These are phyloP conservation scores for Drosophila nigricruria DNA, from an alignment of 2,888 invertebrate genomes.

Conservation along the genomic window DNA sequence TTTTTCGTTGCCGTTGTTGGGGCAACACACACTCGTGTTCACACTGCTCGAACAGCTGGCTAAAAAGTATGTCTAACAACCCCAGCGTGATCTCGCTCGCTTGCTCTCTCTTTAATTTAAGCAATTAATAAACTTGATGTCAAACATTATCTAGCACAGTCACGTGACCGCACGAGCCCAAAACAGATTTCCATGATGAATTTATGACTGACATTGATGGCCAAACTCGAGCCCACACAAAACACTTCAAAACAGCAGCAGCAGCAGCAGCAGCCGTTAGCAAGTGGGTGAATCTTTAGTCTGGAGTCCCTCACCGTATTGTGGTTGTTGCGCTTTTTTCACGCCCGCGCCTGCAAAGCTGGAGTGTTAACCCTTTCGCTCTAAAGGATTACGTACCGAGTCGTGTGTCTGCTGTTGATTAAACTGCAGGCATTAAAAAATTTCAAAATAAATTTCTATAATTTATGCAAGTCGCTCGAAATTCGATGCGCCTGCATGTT, in stretches of 20 bases:
- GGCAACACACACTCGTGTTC: conserved; percentile 46
- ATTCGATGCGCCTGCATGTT: conserved; percentile 76
- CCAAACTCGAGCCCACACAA: conserved; percentile 11
- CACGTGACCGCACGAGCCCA: conserved; percentile 79
- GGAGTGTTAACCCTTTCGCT: conserved; percentile 67
- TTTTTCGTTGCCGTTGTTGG: conserved; percentile 61
- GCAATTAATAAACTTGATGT: conserved; percentile 75
- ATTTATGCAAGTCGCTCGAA: conserved; percentile 73
- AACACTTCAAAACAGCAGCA: conserved; percentile 64
- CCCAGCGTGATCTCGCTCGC: conserved; percentile 35
- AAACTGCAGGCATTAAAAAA: conserved; percentile 59
- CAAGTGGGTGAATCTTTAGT: conserved; percentile 42
- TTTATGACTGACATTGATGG: conserved; percentile 82
- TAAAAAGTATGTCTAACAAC: conserved; percentile 20
- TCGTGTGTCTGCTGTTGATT: conserved; percentile 76
- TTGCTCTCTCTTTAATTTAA: conserved; percentile 63
- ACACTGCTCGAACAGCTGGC: conserved; percentile 25
- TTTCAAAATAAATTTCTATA: conserved; percentile 53
- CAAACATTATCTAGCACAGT: conserved; percentile 75
- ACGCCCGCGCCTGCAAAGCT: conserved; percentile 62
- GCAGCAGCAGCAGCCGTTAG: conserved; percentile 47
- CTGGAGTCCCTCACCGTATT: conserved; percentile 9
- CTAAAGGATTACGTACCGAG: conserved; percentile 62
- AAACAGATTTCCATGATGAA: conserved; percentile 81
- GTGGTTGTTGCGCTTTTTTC: conserved; percentile 75